A percentile compares a stretch with the other conserved stretches of the same genome.
Conservation (phyloP, 2,797 vertebrate genomes). For the Peromyscus melanophrys region DNA sequence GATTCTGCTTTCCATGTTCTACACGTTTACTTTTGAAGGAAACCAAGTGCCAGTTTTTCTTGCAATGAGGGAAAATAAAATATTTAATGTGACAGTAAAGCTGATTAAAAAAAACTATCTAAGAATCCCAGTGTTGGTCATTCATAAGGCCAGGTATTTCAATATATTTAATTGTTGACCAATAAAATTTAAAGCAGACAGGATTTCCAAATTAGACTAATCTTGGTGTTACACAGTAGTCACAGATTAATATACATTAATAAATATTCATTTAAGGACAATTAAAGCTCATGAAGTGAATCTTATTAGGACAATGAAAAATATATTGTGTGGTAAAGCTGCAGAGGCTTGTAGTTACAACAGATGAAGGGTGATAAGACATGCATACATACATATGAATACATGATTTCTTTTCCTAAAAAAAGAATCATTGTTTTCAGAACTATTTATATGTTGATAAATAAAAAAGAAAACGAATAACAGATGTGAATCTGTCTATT, state of each 20-base stretch:
- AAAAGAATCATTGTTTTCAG: background rate
- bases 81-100: background rate
- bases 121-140: background rate
- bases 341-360: background rate
- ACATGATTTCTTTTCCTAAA: background rate
- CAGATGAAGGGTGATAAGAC: background rate
- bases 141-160: background rate
- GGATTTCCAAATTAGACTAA: background rate
- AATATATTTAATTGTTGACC: constrained; percentile 21
- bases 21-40: background rate
- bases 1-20: constrained; percentile 11
- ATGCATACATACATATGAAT: background rate
- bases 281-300: background rate
- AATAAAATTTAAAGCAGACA: background rate
- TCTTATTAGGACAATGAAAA: background rate
- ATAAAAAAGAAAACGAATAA: background rate
- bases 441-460: background rate
- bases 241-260: background rate
- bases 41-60: background rate
- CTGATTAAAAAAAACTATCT: background rate
- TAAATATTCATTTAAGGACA: background rate
- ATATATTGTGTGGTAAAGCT: background rate
- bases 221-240: background rate
- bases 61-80: constrained; percentile 43
- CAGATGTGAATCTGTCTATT: background rate